Conservation (phyloP, 1,140 invertebrate genomes). For the Polypedilum vanderplanki region DNA sequence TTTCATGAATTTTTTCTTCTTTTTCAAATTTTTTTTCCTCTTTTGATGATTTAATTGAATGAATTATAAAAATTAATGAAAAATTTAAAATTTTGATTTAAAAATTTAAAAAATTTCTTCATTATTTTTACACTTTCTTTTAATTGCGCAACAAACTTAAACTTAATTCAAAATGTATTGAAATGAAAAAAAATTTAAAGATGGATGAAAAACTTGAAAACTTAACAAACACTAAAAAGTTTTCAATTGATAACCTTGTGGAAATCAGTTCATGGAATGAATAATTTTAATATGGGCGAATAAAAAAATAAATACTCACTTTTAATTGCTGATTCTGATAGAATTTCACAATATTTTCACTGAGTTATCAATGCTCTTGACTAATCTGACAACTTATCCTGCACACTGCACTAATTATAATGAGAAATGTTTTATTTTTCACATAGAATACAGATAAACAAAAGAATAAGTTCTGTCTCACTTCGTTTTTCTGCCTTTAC, state of each 20-base stretch:
- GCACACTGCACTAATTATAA: not conserved
- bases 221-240: not conserved
- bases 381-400: not conserved
- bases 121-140: not conserved
- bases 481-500: not conserved
- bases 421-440: constrained; percentile 14
- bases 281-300: not conserved
- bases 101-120: not conserved
- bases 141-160: not conserved
- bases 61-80: not conserved
- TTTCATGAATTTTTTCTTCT: constrained; percentile 6
- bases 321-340: not conserved
- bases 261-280: not conserved
- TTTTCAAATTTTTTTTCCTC: not conserved
- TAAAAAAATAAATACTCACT: constrained; percentile 7
- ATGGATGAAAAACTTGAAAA: not conserved
- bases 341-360: constrained; percentile 5
- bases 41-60: constrained; percentile 25
- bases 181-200: not conserved
- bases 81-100: not conserved
- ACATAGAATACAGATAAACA: constrained; percentile 19
- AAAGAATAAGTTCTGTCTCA: not conserved
- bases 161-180: not conserved
- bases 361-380: not conserved
- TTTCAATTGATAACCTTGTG: not conserved